Conservation (phyloP, 2,888 invertebrate species). For the Dione vanillae region DNA sequence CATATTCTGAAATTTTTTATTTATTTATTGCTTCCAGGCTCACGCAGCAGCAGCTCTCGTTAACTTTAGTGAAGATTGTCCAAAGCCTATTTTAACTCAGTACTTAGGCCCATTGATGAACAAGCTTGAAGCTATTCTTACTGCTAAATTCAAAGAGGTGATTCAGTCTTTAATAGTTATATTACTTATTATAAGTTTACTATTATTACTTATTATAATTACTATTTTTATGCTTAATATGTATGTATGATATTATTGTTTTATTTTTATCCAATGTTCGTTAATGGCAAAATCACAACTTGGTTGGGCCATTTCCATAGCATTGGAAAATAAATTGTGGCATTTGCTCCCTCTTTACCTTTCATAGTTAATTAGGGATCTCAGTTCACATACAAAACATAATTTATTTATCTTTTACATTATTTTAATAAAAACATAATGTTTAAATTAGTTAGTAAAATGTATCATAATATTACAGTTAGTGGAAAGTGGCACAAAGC, state of each 20-base stretch:
- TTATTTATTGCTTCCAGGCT: slow-evolving; percentile 74
- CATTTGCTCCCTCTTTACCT: slow-evolving; percentile 75
- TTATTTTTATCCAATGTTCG: slow-evolving; percentile 72
- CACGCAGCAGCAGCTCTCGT: slow-evolving; percentile 97
- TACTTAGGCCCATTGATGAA: slow-evolving; percentile 96
- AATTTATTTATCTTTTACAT: background rate
- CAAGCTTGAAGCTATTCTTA: slow-evolving; percentile 95
- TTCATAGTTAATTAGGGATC: slow-evolving; percentile 70
- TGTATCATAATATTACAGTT: slow-evolving; percentile 76
- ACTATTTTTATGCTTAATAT: slow-evolving; percentile 8
- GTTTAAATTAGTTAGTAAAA: background rate
- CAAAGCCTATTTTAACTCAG: slow-evolving; percentile 94
- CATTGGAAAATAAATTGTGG: slow-evolving; percentile 78
- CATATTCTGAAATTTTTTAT: background rate
- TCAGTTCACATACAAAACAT: slow-evolving; percentile 72
- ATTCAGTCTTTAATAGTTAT: slow-evolving; percentile 12
- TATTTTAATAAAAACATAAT: background rate
- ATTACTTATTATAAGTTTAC: too few relatives aligned
- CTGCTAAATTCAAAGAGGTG: slow-evolving; percentile 96
- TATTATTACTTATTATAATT: too few relatives aligned
- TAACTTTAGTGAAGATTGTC: slow-evolving; percentile 99
- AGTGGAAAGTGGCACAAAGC: slow-evolving; percentile 96
- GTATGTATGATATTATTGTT: background rate
- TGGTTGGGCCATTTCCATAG: slow-evolving; percentile 77
- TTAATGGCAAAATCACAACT: slow-evolving; percentile 68